phyloP scores from a whole-genome alignment of 2,888 invertebrate genomes.

The Ametastegia equiseti region DNA sequence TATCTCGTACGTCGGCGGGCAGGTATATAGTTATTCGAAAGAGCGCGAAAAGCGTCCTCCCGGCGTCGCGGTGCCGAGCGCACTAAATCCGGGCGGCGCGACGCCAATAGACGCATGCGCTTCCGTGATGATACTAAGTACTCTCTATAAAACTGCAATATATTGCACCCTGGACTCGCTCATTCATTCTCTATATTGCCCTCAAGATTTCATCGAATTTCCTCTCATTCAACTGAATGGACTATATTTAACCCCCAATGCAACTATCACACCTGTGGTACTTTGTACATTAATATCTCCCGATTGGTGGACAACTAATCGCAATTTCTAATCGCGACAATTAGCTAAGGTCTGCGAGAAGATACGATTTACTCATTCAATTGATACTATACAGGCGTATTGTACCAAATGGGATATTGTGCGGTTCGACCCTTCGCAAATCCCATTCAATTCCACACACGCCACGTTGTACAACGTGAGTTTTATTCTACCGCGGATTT shows the following conservation, averaged over 20 bases:
- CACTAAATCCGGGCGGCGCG: slow-evolving; percentile 71
- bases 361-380: slow-evolving; percentile 12
- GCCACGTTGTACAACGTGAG: slow-evolving; percentile 21
- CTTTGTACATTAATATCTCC: not conserved
- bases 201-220: not conserved
- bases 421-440: slow-evolving; percentile 5
- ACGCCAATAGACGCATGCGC: slow-evolving; percentile 67
- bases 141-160: slow-evolving; percentile 28
- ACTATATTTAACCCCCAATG: no score
- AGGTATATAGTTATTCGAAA: not conserved
- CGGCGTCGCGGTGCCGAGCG: slow-evolving; percentile 68
- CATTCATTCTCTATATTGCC: not conserved
- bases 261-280: not conserved
- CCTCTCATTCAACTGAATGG: not conserved
- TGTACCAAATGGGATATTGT: slow-evolving; percentile 20
- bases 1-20: not conserved
- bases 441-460: slow-evolving; percentile 28
- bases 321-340: slow-evolving; percentile 12
- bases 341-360: not conserved
- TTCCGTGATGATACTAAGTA: slow-evolving; percentile 35
- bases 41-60: slow-evolving; percentile 57
- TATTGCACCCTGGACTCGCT: not conserved
- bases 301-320: not conserved
- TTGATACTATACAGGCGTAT: not conserved
- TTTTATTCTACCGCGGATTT: slow-evolving; percentile 13